These are phyloP conservation scores for Phalloptychus januarius DNA, from an alignment of 2,797 vertebrate species.

Conservation along the genomic window DNA sequence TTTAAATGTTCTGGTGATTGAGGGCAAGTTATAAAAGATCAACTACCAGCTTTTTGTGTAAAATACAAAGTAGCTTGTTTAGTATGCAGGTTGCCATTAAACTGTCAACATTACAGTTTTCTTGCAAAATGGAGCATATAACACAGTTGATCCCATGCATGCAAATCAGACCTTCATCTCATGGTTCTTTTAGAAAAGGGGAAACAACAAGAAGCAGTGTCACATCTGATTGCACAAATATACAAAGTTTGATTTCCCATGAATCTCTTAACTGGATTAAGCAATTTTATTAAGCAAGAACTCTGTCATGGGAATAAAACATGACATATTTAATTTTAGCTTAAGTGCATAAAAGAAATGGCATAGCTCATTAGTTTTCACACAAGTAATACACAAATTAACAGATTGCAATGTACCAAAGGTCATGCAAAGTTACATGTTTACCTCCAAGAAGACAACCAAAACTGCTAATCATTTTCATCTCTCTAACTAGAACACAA, in stretches of 20 bases:
- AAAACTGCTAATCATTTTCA: not conserved
- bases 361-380: not conserved
- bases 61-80: not conserved
- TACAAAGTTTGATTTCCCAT: not conserved
- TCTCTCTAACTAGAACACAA: not conserved
- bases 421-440: not conserved
- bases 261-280: not conserved
- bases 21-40: not conserved
- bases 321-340: not conserved
- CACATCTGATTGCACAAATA: slow-evolving; percentile 10
- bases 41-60: not conserved
- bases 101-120: not conserved
- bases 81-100: not conserved
- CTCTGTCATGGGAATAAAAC: not conserved
- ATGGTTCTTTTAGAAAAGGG: not conserved
- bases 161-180: slow-evolving; percentile 10
- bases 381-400: not conserved
- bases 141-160: slow-evolving; percentile 1
- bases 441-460: not conserved
- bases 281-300: not conserved
- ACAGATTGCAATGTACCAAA: not conserved
- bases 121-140: not conserved
- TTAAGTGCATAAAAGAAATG: not conserved
- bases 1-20: not conserved
- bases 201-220: not conserved